Base-by-base conservation (phyloP, 1,140 invertebrate species). In the Cheumatopsyche charites region DNA sequence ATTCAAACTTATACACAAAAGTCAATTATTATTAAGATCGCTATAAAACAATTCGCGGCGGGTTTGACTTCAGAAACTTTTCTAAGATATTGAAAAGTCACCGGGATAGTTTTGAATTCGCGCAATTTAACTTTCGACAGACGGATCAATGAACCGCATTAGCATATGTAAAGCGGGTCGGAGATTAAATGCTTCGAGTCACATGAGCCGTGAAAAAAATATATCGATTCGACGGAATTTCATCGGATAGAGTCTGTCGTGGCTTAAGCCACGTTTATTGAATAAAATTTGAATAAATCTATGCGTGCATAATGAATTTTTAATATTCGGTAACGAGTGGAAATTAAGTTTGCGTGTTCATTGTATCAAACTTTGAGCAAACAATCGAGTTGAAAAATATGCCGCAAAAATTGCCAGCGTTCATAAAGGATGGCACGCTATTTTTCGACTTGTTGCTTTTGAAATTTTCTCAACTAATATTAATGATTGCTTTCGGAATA, bases 361-460 rank as follows among this genome's bases (percentile, higher is more conserved):
- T 25, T 26, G 55, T 58, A 58, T 25, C 11, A 58, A 58, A 58
- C 19, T 58, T 58, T 7, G 25, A 58, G 21, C 55, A 58, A 58
- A 58, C 55, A 58, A 52, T 52, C 19, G 47, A 36, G 47, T 52
- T 25, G n/a, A 26, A 55, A 36, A 55, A 55, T 19, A 19, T 55
- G 12, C 49, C 19, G 5, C 49, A 55, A 55, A 58, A 58, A 58
- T 58, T 58, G 1, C 23, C 55, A 9, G 13, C 55, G n/a, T 4
- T 58, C 55, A 58, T 25, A 58, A 58, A 23, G 21, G 55, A 58
- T 58, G 55, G 19, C 55, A 58, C 55, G 55, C 55, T 58, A 58
- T 58, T 58, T 58, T 58, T 23, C 55, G 25, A 58, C 55, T 58
- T 58, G 55, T 58, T 58, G 55, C 55, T 36, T 36, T 36, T 36